phyloP scores from a whole-genome alignment of 2,888 invertebrate genomes.

The Petrolisthes manimaculis region DNA sequence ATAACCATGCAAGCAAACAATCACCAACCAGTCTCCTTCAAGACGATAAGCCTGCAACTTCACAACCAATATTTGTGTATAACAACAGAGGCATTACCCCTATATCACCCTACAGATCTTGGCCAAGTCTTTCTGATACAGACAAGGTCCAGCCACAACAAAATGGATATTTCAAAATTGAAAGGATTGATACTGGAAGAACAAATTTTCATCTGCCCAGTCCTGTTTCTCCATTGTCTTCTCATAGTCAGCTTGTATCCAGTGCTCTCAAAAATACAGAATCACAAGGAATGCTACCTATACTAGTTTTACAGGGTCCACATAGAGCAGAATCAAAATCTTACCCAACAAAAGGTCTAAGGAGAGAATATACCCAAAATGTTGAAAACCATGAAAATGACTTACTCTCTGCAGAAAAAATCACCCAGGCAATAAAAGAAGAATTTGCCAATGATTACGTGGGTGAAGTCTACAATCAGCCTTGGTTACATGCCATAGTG shows the following conservation, averaged over 20 bases:
- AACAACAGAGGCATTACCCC: neutral
- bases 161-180: neutral
- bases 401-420: neutral
- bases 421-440: neutral
- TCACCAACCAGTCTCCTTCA: too few relatives aligned
- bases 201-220: neutral
- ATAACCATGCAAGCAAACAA: too few relatives aligned
- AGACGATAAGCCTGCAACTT: too few relatives aligned
- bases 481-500: constrained; percentile 49
- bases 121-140: neutral
- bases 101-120: neutral
- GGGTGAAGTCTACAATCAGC: constrained; percentile 27
- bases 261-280: neutral
- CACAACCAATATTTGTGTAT: too few relatives aligned
- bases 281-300: neutral
- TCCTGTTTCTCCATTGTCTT: neutral
- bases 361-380: neutral
- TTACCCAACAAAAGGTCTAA: neutral
- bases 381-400: neutral
- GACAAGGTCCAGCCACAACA: neutral
- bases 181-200: neutral
- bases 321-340: neutral
- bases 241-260: neutral
- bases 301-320: neutral
- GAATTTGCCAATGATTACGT: neutral